phyloP scores from a whole-genome alignment of 2,113 vertebrate species.

The Pheucticus melanocephalus region DNA sequence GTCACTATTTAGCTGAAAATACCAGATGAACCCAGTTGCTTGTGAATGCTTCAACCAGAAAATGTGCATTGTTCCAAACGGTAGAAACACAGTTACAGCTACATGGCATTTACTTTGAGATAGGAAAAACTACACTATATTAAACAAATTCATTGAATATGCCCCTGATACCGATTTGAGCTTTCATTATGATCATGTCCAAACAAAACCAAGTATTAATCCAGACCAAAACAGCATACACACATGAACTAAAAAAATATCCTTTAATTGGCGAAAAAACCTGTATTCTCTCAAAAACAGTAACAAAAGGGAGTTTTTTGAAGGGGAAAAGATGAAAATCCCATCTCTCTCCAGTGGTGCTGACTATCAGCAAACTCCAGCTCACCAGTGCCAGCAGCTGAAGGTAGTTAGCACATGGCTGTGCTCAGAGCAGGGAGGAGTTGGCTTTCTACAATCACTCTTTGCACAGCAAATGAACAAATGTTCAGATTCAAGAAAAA shows the following conservation, averaged over 20 bases:
- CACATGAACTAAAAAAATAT: fast-evolving
- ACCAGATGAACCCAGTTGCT: not conserved
- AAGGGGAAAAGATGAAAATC: not conserved
- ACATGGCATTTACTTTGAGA: not conserved
- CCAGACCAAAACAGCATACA: not conserved
- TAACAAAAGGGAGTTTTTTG: not conserved
- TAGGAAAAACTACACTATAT: not conserved
- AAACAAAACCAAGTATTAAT: not conserved
- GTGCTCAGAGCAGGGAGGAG: not conserved
- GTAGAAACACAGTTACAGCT: not conserved
- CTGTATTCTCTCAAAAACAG: not conserved
- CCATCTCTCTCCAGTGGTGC: not conserved
- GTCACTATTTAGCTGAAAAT: not conserved
- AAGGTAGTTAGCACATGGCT: not conserved
- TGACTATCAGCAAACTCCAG: not conserved
- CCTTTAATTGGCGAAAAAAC: not conserved
- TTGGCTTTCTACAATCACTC: not conserved
- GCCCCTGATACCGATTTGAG: not conserved
- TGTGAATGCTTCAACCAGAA: not conserved
- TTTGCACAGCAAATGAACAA: not conserved
- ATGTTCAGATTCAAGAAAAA: not conserved
- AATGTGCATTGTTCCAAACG: not conserved
- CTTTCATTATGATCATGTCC: not conserved
- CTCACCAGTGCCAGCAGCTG: not conserved
- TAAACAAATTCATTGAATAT: not conserved